Evolutionary conservation across 1,140 invertebrate genomes (phyloP).

Genomic region (Rhizoglyphus robini): DNA sequence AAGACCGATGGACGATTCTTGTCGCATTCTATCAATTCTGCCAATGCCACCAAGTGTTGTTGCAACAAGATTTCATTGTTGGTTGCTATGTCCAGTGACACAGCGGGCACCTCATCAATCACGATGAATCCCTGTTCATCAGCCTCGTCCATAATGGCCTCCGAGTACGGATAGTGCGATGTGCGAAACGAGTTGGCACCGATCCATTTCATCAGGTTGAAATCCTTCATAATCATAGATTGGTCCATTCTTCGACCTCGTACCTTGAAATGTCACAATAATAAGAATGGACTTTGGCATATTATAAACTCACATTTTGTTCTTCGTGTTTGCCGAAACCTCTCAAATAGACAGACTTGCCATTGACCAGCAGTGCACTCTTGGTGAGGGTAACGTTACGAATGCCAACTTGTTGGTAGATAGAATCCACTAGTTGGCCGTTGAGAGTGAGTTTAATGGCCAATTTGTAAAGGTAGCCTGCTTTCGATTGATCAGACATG

Average conservation of each 20-base stretch:
- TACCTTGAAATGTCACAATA: too few species aligned
- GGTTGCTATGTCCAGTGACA: constrained; percentile 66
- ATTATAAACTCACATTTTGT: too few species aligned
- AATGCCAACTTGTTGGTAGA: constrained; percentile 69
- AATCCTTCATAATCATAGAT: constrained; percentile 49
- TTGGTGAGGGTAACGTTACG: constrained; percentile 62
- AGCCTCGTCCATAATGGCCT: constrained; percentile 89
- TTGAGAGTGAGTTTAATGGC: constrained; percentile 43
- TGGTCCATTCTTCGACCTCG: constrained; percentile 77
- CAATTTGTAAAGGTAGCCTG: constrained; percentile 69
- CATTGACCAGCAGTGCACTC: constrained; percentile 58
- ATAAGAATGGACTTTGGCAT: too few species aligned
- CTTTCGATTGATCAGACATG: too few species aligned
- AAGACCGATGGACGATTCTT: constrained; percentile 84
- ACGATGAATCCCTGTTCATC: constrained; percentile 86
- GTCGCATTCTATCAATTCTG: constrained; percentile 55
- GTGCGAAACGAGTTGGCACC: too few species aligned
- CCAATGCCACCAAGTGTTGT: constrained; percentile 67
- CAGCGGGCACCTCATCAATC: constrained; percentile 87
- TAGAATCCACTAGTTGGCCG: constrained; percentile 47
- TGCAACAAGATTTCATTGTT: constrained; percentile 47
- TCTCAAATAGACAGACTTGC: constrained; percentile 66
- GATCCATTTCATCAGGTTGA: too few species aligned
- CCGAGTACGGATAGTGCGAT: constrained; percentile 94
- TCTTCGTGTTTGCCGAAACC: constrained; percentile 93